phyloP scores from a whole-genome alignment of 2,888 invertebrate genomes.

The Megaustenia siamemsis region DNA sequence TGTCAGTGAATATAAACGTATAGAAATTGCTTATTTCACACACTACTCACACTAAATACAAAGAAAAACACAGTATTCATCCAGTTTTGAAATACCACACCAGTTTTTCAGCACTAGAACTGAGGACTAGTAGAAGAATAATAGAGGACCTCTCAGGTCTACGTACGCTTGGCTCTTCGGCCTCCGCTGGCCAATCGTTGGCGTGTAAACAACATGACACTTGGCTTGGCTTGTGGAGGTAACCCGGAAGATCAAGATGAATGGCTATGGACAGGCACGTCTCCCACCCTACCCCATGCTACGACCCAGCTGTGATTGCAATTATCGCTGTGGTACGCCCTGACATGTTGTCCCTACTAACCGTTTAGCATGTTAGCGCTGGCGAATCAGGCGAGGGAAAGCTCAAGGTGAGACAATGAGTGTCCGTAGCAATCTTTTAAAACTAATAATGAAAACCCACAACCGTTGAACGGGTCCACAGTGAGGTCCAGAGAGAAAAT shows the following conservation, averaged over 20 bases:
- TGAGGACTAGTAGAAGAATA: no score
- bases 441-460: no score
- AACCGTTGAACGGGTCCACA: no score
- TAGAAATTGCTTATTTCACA: no score
- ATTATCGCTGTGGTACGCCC: background rate
- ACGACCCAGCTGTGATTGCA: background rate
- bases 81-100: no score
- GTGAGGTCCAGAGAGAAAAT: no score
- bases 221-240: slow-evolving; percentile 21
- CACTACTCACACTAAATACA: no score
- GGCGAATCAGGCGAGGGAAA: background rate
- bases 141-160: background rate
- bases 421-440: background rate
- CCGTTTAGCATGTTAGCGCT: slow-evolving; percentile 17
- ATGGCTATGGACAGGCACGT: background rate
- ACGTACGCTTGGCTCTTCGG: background rate
- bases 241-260: background rate
- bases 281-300: background rate
- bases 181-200: slow-evolving; percentile 22
- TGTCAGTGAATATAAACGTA: no score
- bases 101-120: no score
- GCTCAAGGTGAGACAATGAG: background rate
- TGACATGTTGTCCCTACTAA: slow-evolving; percentile 5
- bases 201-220: slow-evolving; percentile 30
- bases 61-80: no score